Conservation (phyloP, 2,888 invertebrate genomes). For the Eustalomyia histrio region DNA sequence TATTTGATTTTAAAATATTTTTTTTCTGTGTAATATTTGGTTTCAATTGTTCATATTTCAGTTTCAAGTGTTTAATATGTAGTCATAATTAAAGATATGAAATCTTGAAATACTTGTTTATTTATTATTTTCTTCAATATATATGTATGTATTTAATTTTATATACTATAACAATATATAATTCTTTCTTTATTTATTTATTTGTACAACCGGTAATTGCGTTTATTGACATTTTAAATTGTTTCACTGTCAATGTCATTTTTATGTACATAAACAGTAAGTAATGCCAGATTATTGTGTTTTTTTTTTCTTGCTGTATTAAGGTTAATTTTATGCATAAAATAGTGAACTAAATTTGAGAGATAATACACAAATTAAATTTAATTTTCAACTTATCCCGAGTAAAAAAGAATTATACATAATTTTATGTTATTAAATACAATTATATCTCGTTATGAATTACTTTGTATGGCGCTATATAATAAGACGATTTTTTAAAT, state of each 20-base stretch:
- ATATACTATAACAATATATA: background rate
- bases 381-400: no score
- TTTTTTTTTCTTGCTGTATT: no score
- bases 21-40: background rate
- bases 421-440: no score
- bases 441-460: no score
- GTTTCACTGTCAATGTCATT: conserved; percentile 53
- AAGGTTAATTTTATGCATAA: no score
- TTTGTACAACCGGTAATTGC: conserved; percentile 38
- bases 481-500: no score
- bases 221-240: conserved; percentile 56
- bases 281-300: background rate
- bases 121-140: background rate
- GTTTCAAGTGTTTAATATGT: background rate
- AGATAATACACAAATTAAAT: no score
- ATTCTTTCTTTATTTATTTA: background rate
- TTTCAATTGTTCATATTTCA: background rate
- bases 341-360: no score
- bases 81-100: conserved; percentile 7
- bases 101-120: background rate
- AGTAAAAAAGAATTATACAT: no score
- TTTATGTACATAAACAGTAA: background rate
- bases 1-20: no score
- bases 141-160: background rate
- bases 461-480: no score